Base-by-base conservation (phyloP, 2,797 vertebrate genomes). In the Sarcophilus harrisii region DNA sequence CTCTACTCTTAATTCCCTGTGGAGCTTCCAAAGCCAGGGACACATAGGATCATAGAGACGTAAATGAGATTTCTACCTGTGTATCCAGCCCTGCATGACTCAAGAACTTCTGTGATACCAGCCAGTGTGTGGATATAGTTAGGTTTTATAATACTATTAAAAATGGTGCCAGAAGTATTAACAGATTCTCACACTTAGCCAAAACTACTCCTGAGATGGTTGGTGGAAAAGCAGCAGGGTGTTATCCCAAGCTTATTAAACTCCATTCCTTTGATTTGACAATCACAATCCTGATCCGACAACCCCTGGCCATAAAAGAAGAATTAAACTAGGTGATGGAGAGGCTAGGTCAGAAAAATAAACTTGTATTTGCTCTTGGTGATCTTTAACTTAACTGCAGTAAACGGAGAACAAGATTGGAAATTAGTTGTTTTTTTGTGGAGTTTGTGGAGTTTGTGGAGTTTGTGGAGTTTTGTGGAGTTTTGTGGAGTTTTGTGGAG, bases 401-500 rank as follows among this genome's bases (percentile, higher is more conserved):
- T 5, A 95, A 97, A 11, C 58, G 38, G 89, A 94, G 90, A 91
- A 90, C 92, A 95, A 90, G 93, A 95, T 92, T 97, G 96, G 92
- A 95, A 96, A 97, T 97, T 97, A 97, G 95, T 95, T 98, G 97
- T 96, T 96, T 98, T 96, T 27, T 54, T 93, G 94, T 96, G 91
- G 94, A 93, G 96, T 95, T 45, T 45, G n/a, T n/a, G n/a, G n/a
- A n/a, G n/a, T n/a, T n/a, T n/a, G n/a, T n/a, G n/a, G n/a, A n/a
- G n/a, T n/a, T n/a, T n/a, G n/a, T n/a, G n/a, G n/a, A n/a, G n/a
- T 96, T 27, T 54, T 93, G 94, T 96, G 91, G 94, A 93, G 96
- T 95, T 45, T 45, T n/a, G n/a, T n/a, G n/a, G n/a, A n/a, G n/a
- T 96, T 27, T 54, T 93, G 94, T 96, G 91, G 94, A 93, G 96